Percentiles rank a stretch among this genome's conserved stretches.
phyloP scores from a whole-genome alignment of 1,140 invertebrate genomes.

The Drosophila lowei region DNA sequence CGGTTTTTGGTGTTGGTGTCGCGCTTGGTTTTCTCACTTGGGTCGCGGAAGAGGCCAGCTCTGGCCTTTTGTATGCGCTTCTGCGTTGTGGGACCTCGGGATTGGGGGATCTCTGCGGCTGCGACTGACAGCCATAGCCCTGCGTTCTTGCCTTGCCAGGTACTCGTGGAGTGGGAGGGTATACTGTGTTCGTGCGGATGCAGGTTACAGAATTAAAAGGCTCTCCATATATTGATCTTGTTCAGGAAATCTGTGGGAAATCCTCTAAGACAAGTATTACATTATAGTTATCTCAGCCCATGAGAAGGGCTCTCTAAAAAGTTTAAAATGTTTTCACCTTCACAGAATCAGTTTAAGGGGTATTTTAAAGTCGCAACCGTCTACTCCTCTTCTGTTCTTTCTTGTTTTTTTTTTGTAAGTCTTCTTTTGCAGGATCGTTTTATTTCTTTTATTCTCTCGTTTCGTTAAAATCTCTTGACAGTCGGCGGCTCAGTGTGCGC shows the following conservation, averaged over 20 bases:
- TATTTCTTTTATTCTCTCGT: constrained; percentile 45
- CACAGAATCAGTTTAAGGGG: background rate
- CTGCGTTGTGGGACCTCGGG: constrained; percentile 28
- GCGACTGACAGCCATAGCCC: constrained; percentile 52
- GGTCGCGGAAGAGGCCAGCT: constrained; percentile 37
- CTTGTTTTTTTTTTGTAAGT: constrained; percentile 39
- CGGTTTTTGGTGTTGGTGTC: constrained; percentile 81
- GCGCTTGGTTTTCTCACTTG: constrained; percentile 80
- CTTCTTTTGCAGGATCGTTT: constrained; percentile 66
- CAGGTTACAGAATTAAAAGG: too few species aligned
- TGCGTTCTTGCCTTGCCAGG: constrained; percentile 19
- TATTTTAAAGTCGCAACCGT: constrained; percentile 13
- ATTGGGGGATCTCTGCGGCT: too few species aligned
- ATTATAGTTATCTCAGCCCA: too few species aligned
- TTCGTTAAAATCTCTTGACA: constrained; percentile 77
- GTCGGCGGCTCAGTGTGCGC: constrained; percentile 41
- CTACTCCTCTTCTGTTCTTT: background rate
- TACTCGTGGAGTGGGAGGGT: background rate
- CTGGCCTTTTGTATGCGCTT: constrained; percentile 38
- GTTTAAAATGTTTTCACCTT: too few species aligned
- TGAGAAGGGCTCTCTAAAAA: too few species aligned
- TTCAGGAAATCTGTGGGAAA: too few species aligned
- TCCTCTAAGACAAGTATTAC: too few species aligned
- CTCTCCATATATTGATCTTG: too few species aligned
- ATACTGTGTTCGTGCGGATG: background rate